Evolutionary conservation across 2,797 vertebrate genomes (phyloP).

Genomic region (Lates japonicus): DNA sequence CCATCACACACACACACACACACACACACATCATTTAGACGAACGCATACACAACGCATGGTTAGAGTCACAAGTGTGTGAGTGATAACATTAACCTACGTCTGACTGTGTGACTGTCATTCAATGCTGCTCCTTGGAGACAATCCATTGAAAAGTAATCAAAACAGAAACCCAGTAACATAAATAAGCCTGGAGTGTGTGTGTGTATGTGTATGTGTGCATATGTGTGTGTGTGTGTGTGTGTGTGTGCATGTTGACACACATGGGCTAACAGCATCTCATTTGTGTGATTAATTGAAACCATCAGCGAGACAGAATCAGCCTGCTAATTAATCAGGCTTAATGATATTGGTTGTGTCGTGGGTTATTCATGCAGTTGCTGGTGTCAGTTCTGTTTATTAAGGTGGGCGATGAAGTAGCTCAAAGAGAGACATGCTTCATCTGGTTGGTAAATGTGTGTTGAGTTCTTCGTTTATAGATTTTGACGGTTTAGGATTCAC

Average conservation of each 20-base stretch:
- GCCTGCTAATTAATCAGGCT: constrained; percentile 62
- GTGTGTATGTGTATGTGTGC: neutral
- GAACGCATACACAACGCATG: constrained; percentile 12
- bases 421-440: neutral
- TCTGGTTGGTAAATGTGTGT: neutral
- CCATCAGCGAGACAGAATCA: constrained; percentile 26
- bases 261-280: neutral
- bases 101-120: constrained; percentile 10
- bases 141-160: constrained; percentile 37
- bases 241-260: neutral
- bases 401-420: neutral
- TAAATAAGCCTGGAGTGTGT: constrained; percentile 18
- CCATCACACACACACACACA: constrained; percentile 8
- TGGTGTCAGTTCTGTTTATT: constrained; percentile 42
- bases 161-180: constrained; percentile 34
- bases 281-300: constrained; percentile 54
- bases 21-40: neutral
- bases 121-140: constrained; percentile 24
- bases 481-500: neutral
- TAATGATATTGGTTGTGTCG: constrained; percentile 40
- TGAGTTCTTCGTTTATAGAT: no score
- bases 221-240: neutral
- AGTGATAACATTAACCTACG: constrained; percentile 25
- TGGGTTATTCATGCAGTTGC: constrained; percentile 43
- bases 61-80: constrained; percentile 25